Evolutionary conservation across 2,113 vertebrate genomes (phyloP).

Genomic region (Melozone crissalis): DNA sequence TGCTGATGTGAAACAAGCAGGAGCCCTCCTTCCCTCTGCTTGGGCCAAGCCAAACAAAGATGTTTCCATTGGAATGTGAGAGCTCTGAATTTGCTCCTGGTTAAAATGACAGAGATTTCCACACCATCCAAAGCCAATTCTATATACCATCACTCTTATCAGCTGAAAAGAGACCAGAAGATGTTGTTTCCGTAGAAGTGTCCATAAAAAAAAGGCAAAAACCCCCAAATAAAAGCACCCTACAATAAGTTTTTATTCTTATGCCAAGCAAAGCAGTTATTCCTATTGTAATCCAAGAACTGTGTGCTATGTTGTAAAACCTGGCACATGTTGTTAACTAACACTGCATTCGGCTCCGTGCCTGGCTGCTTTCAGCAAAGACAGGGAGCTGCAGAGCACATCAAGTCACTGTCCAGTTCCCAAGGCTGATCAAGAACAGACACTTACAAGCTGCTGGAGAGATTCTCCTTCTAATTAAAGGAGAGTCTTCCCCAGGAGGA

Average conservation of each 20-base stretch:
- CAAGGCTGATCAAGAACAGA: neutral
- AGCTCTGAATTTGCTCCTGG: neutral
- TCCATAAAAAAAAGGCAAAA: neutral
- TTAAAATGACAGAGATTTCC: slow-evolving; percentile 1
- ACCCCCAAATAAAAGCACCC: neutral
- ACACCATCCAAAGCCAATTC: neutral
- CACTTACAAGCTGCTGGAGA: neutral
- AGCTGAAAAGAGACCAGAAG: slow-evolving; percentile 48
- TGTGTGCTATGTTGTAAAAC: neutral
- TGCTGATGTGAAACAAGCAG: neutral
- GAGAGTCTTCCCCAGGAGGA: neutral
- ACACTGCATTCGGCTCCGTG: neutral
- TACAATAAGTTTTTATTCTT: slow-evolving; percentile 23
- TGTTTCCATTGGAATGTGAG: slow-evolving; percentile 45
- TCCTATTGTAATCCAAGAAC: slow-evolving; percentile 45
- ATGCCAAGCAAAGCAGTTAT: slow-evolving; percentile 69
- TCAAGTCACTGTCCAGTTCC: neutral
- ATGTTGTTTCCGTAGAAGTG: slow-evolving; percentile 33
- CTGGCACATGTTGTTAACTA: neutral
- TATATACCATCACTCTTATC: slow-evolving; percentile 42
- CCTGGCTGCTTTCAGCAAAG: neutral
- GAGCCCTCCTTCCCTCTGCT: neutral
- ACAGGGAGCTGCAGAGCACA: neutral
- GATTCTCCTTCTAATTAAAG: neutral
- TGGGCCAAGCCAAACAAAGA: slow-evolving; percentile 52